These are phyloP conservation scores for Charina bottae DNA, from an alignment of 2,113 vertebrate genomes.

Conservation along the genomic window DNA sequence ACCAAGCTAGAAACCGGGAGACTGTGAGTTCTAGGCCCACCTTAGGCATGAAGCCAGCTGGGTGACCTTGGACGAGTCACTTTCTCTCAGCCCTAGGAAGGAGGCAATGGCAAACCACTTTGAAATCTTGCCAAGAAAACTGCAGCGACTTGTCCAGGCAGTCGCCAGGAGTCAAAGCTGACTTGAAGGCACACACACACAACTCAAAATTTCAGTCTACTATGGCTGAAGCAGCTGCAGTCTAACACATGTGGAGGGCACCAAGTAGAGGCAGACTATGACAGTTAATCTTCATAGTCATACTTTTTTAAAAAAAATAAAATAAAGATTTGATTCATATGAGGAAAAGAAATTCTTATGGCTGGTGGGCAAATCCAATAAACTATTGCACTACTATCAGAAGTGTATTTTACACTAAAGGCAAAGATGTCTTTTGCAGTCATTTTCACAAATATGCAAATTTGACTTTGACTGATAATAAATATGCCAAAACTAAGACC, in stretches of 20 bases:
- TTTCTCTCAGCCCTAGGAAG: neutral
- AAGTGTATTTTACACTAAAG: neutral
- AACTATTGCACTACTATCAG: neutral
- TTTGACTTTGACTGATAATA: neutral
- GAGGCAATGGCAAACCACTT: neutral
- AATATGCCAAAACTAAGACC: neutral
- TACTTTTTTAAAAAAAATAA: neutral
- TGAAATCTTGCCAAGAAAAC: neutral
- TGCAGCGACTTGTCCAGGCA: neutral
- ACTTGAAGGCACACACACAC: neutral
- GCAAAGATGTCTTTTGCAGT: neutral
- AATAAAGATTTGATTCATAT: neutral
- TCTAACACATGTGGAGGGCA: neutral
- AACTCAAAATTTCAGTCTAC: neutral
- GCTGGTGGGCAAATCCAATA: neutral
- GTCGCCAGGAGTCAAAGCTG: neutral
- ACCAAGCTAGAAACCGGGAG: neutral
- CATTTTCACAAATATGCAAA: neutral
- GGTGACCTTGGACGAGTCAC: neutral
- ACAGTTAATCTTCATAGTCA: neutral
- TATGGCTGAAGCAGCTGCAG: neutral
- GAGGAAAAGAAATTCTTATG: neutral
- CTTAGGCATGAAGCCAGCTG: neutral
- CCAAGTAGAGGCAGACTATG: neutral
- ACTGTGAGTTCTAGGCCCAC: neutral